phyloP scores from a whole-genome alignment of 2,888 invertebrate species.

The Zaprionus obscuricornis region DNA sequence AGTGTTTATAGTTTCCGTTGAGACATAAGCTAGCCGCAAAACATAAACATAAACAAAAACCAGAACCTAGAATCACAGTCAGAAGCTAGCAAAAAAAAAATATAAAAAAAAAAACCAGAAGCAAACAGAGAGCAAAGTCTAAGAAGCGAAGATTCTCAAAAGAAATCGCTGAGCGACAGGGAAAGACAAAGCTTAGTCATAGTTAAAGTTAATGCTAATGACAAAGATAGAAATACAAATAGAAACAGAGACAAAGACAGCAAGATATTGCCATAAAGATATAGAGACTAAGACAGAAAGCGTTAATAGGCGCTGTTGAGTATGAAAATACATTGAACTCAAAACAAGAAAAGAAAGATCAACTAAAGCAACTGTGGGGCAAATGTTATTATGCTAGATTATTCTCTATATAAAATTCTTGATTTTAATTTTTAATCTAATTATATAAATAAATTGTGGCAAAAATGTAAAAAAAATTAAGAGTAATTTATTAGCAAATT shows the following conservation, averaged over 20 bases:
- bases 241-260: neutral
- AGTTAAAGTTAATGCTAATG: conserved; percentile 7
- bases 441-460: no score
- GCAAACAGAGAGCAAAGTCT: conserved; percentile 15
- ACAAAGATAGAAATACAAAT: conserved; percentile 5
- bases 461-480: no score
- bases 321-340: conserved; percentile 25
- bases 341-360: conserved; percentile 24
- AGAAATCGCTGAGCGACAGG: conserved; percentile 10
- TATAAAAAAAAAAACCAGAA: conserved; percentile 4
- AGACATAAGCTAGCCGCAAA: neutral
- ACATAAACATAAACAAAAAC: conserved; percentile 1
- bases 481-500: no score
- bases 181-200: conserved; percentile 4
- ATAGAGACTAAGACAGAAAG: conserved; percentile 24
- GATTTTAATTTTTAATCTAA: no score
- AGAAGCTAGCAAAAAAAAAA: neutral
- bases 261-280: neutral
- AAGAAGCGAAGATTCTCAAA: neutral
- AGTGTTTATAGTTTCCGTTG: conserved; percentile 35
- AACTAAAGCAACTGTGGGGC: conserved; percentile 3
- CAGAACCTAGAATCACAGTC: no score
- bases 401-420: no score
- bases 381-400: no score
- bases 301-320: conserved; percentile 35